Evolutionary conservation across 2,888 invertebrate genomes (phyloP).

Genomic region (Rhagium mordax): DNA sequence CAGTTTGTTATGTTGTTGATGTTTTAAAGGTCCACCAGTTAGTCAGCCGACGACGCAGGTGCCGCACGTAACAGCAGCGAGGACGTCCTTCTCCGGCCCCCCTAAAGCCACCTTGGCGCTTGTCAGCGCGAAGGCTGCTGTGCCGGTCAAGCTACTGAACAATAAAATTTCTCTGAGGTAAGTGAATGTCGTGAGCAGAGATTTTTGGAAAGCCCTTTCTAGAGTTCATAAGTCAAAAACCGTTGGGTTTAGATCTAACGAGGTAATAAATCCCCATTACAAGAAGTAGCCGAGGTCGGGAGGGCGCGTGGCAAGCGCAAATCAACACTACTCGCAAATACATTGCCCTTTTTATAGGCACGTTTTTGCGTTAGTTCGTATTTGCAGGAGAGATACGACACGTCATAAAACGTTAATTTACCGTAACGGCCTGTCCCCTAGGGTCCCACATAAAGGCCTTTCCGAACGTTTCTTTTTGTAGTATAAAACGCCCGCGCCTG

Average conservation of each 20-base stretch:
- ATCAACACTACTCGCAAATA: neutral
- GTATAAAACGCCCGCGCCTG: no score
- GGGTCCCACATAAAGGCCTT: neutral
- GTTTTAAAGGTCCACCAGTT: conserved; percentile 43
- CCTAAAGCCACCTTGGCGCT: conserved; percentile 52
- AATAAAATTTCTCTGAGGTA: conserved; percentile 66
- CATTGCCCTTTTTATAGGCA: neutral
- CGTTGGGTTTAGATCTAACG: no score
- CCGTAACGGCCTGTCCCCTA: neutral
- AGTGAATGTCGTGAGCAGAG: no score
- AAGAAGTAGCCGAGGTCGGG: no score
- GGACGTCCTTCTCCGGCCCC: conserved; percentile 57
- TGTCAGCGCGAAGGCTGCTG: conserved; percentile 47
- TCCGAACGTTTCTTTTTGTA: neutral
- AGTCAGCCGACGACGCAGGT: conserved; percentile 63
- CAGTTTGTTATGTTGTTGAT: no score
- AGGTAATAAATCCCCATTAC: no score
- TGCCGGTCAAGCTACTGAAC: conserved; percentile 56
- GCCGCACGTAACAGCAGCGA: conserved; percentile 46
- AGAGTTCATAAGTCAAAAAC: no score
- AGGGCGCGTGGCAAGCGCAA: neutral
- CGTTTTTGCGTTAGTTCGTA: neutral
- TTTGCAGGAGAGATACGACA: neutral
- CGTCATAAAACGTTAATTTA: neutral
- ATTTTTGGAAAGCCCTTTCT: no score